Conservation (phyloP, 2,888 invertebrate species). For the Tetramorium bicarinatum region DNA sequence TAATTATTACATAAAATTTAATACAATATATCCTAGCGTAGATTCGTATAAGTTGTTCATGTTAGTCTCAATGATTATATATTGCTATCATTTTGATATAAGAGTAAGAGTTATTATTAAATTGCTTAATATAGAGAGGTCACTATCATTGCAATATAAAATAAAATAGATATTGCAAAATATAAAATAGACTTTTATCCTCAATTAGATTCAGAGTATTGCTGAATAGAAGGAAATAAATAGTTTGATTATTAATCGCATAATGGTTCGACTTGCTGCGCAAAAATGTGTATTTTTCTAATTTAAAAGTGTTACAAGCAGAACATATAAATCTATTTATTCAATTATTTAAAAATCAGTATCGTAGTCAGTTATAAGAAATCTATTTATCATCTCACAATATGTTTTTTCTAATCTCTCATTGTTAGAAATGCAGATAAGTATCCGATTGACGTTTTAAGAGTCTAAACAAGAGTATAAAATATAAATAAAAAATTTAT, state of each 20-base stretch:
- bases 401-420: not conserved
- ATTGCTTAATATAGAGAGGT: no score
- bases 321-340: not conserved
- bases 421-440: slow-evolving; percentile 24
- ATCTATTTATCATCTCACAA: not conserved
- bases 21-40: no score
- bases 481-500: not conserved
- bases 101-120: no score
- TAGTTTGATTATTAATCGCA: not conserved
- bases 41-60: no score
- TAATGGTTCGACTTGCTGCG: not conserved
- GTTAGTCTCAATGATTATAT: no score
- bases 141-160: no score
- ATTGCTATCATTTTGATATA: no score
- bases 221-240: not conserved
- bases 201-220: not conserved
- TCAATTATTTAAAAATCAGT: not conserved
- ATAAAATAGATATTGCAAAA: no score
- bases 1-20: no score
- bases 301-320: not conserved
- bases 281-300: slow-evolving; percentile 13
- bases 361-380: not conserved
- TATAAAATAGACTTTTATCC: no score
- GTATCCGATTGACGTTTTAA: slow-evolving; percentile 24
- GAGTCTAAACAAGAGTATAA: not conserved